Percentiles rank a stretch among this genome's conserved stretches.
Conservation (phyloP, 2,888 invertebrate species). For the Cyrtodaria siliqua region DNA sequence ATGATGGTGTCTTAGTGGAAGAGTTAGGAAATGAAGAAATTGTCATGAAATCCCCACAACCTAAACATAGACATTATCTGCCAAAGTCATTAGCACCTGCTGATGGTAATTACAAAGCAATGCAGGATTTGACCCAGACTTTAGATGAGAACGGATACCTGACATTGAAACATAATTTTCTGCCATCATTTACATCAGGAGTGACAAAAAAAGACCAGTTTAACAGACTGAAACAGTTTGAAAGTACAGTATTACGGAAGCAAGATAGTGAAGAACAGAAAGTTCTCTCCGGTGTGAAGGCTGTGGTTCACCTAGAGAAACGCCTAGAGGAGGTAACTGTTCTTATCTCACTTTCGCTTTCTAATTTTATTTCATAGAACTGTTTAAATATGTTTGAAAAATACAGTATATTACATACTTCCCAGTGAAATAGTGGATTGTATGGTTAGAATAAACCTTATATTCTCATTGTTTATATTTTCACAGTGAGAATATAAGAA, state of each 20-base stretch:
- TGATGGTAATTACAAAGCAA: constrained; percentile 58
- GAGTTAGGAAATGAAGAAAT: constrained; percentile 77
- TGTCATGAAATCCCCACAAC: constrained; percentile 68
- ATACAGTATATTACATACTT: no score
- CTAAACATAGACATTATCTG: constrained; percentile 24
- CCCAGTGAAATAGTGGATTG: no score
- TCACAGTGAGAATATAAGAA: no score
- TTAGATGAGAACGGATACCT: constrained; percentile 62
- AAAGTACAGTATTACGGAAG: constrained; percentile 75
- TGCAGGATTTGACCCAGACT: constrained; percentile 62
- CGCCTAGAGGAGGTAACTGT: constrained; percentile 78
- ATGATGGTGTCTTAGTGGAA: constrained; percentile 80
- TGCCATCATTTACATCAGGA: constrained; percentile 77
- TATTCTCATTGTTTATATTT: no score
- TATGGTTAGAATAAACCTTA: no score
- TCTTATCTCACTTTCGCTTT: no score
- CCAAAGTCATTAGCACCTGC: constrained; percentile 36
- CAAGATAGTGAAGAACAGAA: constrained; percentile 79
- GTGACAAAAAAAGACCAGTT: constrained; percentile 84
- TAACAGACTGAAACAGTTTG: constrained; percentile 78
- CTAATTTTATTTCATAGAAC: no score
- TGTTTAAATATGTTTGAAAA: no score
- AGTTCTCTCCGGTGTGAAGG: constrained; percentile 79
- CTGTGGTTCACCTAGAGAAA: constrained; percentile 79
- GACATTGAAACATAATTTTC: constrained; percentile 73